These are phyloP conservation scores for Mycetomoellerius zeteki DNA, from an alignment of 1,140 invertebrate genomes.

Conservation along the genomic window DNA sequence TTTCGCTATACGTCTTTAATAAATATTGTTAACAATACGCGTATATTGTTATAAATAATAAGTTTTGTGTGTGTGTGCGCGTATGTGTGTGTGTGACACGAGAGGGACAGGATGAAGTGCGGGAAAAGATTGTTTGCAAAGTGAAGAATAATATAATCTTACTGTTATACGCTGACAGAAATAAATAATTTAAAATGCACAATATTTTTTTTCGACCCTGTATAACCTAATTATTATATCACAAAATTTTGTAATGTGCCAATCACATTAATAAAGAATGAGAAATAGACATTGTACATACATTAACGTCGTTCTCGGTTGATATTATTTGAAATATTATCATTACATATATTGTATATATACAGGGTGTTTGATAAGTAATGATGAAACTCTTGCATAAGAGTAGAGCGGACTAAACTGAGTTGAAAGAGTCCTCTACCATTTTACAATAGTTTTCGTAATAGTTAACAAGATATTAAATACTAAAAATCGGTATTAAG, in stretches of 20 bases:
- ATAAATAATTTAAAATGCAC: conserved; percentile 73
- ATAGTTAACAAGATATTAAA: too few relatives aligned
- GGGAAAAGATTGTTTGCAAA: conserved; percentile 51
- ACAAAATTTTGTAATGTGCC: neutral
- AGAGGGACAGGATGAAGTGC: neutral
- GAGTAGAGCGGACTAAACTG: too few relatives aligned
- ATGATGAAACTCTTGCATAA: too few relatives aligned
- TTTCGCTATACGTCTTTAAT: conserved; percentile 78
- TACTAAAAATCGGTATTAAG: too few relatives aligned
- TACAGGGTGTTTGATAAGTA: too few relatives aligned
- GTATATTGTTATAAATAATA: conserved; percentile 81
- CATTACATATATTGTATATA: too few relatives aligned
- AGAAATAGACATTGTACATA: neutral
- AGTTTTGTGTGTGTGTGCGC: conserved; percentile 24
- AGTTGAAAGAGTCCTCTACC: too few relatives aligned
- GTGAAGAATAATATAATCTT: conserved; percentile 74
- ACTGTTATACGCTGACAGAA: conserved; percentile 66
- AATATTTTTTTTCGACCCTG: conserved; percentile 57
- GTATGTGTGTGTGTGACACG: neutral
- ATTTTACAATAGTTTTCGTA: too few relatives aligned
- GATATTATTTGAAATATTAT: conserved; percentile 15
- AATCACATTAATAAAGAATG: neutral
- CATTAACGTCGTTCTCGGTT: neutral
- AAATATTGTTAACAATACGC: conserved; percentile 82
- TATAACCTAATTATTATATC: conserved; percentile 58